These are phyloP conservation scores for Nymphicus hollandicus DNA, from an alignment of 2,113 vertebrate species.

Conservation along the genomic window DNA sequence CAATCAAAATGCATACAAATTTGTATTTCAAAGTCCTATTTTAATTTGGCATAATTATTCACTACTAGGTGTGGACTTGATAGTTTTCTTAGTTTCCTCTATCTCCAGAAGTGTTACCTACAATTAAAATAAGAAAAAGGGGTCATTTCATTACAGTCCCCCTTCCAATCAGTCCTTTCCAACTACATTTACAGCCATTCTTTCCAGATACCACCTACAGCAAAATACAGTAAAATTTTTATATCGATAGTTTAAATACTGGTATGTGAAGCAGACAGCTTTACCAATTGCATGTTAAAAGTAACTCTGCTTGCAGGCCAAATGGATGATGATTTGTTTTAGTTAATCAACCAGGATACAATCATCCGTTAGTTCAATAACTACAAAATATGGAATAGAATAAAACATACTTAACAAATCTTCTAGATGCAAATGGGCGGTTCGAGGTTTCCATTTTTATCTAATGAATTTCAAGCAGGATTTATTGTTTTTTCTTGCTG, in stretches of 20 bases:
- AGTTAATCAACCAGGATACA: neutral
- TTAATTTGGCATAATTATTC: neutral
- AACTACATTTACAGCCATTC: neutral
- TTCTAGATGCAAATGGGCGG: neutral
- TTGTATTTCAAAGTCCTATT: conserved; percentile 3
- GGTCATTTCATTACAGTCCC: neutral
- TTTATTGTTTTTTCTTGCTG: neutral
- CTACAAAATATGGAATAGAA: neutral
- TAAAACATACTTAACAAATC: neutral
- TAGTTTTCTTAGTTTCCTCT: neutral
- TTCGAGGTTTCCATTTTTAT: neutral
- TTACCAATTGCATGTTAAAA: neutral
- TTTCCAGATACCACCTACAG: neutral
- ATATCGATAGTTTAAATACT: neutral
- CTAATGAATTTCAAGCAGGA: neutral
- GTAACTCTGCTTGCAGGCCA: neutral
- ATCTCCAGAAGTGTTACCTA: neutral
- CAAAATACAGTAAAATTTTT: neutral
- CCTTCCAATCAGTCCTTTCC: neutral
- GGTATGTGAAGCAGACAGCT: neutral
- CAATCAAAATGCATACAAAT: neutral
- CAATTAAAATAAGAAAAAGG: neutral
- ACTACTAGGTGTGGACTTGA: neutral
- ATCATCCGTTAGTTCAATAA: neutral
- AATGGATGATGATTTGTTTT: neutral